Evolutionary conservation across 2,113 vertebrate genomes (phyloP), one percentile per base, ranked within the genome.

Genomic region (Arvicanthis niloticus): DNA sequence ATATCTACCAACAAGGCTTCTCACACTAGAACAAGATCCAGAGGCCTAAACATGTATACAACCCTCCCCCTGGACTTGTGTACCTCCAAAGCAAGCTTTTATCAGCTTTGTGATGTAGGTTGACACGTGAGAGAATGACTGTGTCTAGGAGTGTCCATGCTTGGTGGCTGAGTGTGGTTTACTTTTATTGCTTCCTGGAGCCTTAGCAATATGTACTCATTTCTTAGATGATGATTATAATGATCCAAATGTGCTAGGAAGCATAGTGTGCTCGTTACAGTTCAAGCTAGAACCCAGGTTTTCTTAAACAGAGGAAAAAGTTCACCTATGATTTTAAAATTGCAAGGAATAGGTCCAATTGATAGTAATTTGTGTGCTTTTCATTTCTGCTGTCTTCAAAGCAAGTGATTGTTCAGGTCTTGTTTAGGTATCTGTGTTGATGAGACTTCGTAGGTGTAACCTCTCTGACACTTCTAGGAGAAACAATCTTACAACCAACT

Each of bases 161-260:
- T 95, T 96, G 77, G 51, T 94, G 73, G 68, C 12, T 82, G 37
- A 90, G 29, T 78, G 37, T 82, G 70, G 11, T 80, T 80, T 80
- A 56, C 40, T 94, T 89, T 13, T 48, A 21, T 53, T 89, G 40
- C 29, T 94, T 42, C 70, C 7, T 89, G 84, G 7, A 80, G 16
- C 53, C 86, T 81, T 65, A 88, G 26, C 77, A 76, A 91, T 21
- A 34, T 62, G 22, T 81, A 85, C 40, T 65, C 31, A 62, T 84
- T 58, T 81, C 26, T 92, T 82, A 5, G 68, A 42, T 82, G 90
- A 67, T 42, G 31, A 58, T 84, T 65, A 67, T 70, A 68, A 72
- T 80, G 45, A 24, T 62, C 2, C 40, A 7, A 93, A 5, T 73
- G 95, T 95, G 12, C 82, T 93, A 78, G 88, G 60, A 82, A 72